phyloP scores from a whole-genome alignment of 2,113 vertebrate genomes.

The Casuarius casuarius region DNA sequence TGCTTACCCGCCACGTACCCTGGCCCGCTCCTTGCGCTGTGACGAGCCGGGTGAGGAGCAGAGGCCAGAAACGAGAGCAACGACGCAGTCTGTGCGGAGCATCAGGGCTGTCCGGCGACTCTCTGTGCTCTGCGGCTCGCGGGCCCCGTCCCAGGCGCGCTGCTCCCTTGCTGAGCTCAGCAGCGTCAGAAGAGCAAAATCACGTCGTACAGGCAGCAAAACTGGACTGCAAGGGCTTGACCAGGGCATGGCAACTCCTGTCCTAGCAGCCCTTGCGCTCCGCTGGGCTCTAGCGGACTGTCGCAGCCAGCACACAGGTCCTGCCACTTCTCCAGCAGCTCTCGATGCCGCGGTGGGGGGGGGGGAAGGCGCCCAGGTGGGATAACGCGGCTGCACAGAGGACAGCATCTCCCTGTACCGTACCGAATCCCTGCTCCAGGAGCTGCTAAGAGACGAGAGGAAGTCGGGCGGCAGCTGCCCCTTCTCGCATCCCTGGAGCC shows the following conservation, averaged over 20 bases:
- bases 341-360: constrained; percentile 61
- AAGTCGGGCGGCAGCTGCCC: neutral
- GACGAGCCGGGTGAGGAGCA: constrained; percentile 70
- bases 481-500: neutral
- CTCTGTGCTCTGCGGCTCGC: constrained; percentile 39
- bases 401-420: constrained; percentile 78
- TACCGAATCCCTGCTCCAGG: constrained; percentile 17
- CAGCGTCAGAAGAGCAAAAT: constrained; percentile 64
- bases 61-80: constrained; percentile 69
- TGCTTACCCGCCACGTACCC: neutral
- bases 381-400: constrained; percentile 78
- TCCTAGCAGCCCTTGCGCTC: constrained; percentile 59
- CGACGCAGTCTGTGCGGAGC: constrained; percentile 66
- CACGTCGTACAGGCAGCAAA: constrained; percentile 60
- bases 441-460: constrained; percentile 62
- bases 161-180: constrained; percentile 49
- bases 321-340: constrained; percentile 83
- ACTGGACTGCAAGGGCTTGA: neutral
- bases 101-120: constrained; percentile 71
- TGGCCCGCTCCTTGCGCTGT: neutral
- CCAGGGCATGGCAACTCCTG: neutral
- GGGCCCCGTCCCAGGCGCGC: constrained; percentile 56
- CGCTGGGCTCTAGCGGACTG: constrained; percentile 69
- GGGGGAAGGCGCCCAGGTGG: constrained; percentile 87
- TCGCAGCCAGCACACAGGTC: constrained; percentile 71